phyloP scores from a whole-genome alignment of 2,888 invertebrate species.

The Protophormia terraenovae region DNA sequence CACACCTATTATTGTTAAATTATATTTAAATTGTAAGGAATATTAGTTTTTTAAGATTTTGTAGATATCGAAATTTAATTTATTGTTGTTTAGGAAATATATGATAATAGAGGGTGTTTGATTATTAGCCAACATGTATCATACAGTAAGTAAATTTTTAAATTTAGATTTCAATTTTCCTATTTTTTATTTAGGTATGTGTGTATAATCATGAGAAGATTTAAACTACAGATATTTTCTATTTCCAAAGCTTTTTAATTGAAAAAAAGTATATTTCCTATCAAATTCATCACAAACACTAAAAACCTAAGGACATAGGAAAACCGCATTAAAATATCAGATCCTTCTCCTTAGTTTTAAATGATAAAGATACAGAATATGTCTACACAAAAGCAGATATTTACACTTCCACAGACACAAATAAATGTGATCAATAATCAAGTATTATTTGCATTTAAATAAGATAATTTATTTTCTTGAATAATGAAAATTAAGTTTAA shows the following conservation, averaged over 20 bases:
- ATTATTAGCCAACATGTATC: no score
- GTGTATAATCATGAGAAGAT: no score
- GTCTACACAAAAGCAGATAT: neutral
- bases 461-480: neutral
- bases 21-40: constrained; percentile 10
- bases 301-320: constrained; percentile 3
- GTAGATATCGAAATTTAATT: neutral
- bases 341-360: neutral
- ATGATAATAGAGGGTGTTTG: neutral
- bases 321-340: neutral
- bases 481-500: neutral
- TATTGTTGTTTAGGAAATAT: neutral
- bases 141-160: no score
- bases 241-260: no score
- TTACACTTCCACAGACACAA: neutral
- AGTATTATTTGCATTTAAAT: neutral
- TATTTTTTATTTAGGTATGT: no score
- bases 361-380: neutral
- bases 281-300: neutral
- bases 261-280: no score
- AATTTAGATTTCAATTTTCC: no score
- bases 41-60: neutral
- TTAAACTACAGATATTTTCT: no score
- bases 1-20: constrained; percentile 24
- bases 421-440: neutral